Percentiles rank a stretch among this genome's conserved stretches.
These are phyloP conservation scores for Parauchenoglanis punctatus DNA, from an alignment of 2,797 vertebrate species.

Conservation along the genomic window DNA sequence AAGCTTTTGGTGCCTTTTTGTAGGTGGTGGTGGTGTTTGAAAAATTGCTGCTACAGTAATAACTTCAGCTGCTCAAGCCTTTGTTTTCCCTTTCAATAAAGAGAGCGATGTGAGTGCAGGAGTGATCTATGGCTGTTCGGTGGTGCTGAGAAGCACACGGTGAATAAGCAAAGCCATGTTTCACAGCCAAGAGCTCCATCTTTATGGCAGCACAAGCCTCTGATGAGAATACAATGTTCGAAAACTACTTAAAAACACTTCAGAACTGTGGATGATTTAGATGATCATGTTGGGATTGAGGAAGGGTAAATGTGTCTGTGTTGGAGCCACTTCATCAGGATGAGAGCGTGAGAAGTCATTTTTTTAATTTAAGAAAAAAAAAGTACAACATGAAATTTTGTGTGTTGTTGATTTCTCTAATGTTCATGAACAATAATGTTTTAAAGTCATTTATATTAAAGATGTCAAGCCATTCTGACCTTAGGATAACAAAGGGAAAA, in stretches of 20 bases:
- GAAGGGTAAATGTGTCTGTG: constrained; percentile 29
- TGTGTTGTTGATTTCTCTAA: neutral
- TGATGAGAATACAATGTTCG: constrained; percentile 96
- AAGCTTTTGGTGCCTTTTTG: constrained; percentile 85
- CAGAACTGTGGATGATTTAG: constrained; percentile 95
- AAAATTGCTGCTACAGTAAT: constrained; percentile 96
- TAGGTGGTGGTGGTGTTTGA: constrained; percentile 72
- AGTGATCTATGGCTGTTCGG: constrained; percentile 94
- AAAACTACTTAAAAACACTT: constrained; percentile 88
- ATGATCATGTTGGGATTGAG: constrained; percentile 64
- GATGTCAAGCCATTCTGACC: neutral
- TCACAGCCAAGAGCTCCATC: constrained; percentile 90
- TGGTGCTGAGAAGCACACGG: constrained; percentile 79
- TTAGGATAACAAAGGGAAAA: no score
- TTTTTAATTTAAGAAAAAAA: neutral
- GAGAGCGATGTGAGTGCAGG: constrained; percentile 86
- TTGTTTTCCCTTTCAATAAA: constrained; percentile 99
- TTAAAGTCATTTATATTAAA: neutral
- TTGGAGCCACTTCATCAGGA: constrained; percentile 52
- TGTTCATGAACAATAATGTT: neutral
- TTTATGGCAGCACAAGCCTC: constrained; percentile 90
- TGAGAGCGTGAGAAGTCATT: neutral
- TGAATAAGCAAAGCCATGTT: constrained; percentile 96
- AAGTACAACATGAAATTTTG: neutral
- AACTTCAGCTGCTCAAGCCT: constrained; percentile 95